A percentile compares a stretch with the other conserved stretches of the same genome.
These are phyloP conservation scores for Ceramica pisi DNA, from an alignment of 2,888 invertebrate species.

Conservation along the genomic window DNA sequence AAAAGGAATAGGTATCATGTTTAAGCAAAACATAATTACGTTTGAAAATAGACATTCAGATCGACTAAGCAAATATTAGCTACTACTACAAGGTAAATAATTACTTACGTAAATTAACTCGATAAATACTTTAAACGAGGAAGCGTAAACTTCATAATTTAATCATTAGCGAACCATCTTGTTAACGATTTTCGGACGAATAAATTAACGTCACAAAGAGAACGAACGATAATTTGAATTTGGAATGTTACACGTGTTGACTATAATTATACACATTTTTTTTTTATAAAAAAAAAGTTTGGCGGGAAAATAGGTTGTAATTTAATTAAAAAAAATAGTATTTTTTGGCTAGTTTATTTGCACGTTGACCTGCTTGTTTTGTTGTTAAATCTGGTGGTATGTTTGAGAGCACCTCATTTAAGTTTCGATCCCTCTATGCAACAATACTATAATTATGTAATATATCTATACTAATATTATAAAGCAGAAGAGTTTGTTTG, in stretches of 20 bases:
- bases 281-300: background rate
- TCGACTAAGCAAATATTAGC: background rate
- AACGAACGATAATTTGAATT: conserved; percentile 1
- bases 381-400: no score
- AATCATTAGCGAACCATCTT: conserved; percentile 2
- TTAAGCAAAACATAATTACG: background rate
- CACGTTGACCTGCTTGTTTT: background rate
- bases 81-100: background rate
- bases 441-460: no score
- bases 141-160: conserved; percentile 18
- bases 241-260: background rate
- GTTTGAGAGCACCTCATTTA: no score
- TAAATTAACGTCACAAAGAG: conserved; percentile 5
- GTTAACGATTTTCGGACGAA: conserved; percentile 16
- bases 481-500: no score
- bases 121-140: conserved; percentile 13
- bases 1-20: no score
- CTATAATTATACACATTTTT: conserved; percentile 3
- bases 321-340: no score
- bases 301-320: background rate
- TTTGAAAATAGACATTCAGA: background rate
- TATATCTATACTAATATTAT: no score
- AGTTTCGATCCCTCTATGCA: no score
- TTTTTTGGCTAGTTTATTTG: background rate
- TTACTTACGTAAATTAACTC: background rate